phyloP scores from a whole-genome alignment of 2,113 vertebrate species.

The Plecturocebus donacophilus region DNA sequence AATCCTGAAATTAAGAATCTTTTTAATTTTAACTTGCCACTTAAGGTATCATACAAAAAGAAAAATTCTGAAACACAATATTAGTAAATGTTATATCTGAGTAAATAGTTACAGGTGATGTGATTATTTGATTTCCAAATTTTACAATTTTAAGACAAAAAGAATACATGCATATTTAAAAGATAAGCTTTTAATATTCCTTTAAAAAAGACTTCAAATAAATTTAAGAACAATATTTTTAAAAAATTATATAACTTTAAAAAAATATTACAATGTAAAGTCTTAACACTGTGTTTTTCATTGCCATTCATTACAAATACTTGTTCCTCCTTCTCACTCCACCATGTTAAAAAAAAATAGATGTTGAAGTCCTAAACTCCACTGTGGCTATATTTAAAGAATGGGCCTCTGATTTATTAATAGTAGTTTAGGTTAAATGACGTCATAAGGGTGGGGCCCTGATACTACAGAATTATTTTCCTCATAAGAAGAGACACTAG shows the following conservation, averaged over 20 bases:
- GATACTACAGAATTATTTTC: too few species aligned
- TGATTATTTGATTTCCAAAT: background rate
- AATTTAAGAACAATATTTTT: background rate
- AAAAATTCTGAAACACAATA: background rate
- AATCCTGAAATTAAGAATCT: background rate
- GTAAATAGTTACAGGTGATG: background rate
- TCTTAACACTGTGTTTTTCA: background rate
- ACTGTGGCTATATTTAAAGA: too few species aligned
- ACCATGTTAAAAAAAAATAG: too few species aligned
- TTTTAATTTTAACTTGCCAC: background rate
- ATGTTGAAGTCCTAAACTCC: too few species aligned
- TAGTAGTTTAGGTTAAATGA: too few species aligned
- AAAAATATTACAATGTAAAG: background rate
- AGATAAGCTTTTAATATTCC: background rate
- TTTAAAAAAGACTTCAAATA: background rate
- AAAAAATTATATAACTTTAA: background rate
- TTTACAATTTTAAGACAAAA: background rate
- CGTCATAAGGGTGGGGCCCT: too few species aligned
- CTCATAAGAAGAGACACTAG: too few species aligned
- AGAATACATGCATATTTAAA: background rate
- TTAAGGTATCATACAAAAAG: background rate
- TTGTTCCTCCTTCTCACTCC: too few species aligned
- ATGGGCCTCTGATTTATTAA: too few species aligned
- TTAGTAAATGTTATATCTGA: background rate
- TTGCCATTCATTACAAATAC: background rate